Evolutionary conservation across 2,888 invertebrate genomes (phyloP), one percentile per base, ranked within the genome.

Genomic region (Nymphalis polychloros): DNA sequence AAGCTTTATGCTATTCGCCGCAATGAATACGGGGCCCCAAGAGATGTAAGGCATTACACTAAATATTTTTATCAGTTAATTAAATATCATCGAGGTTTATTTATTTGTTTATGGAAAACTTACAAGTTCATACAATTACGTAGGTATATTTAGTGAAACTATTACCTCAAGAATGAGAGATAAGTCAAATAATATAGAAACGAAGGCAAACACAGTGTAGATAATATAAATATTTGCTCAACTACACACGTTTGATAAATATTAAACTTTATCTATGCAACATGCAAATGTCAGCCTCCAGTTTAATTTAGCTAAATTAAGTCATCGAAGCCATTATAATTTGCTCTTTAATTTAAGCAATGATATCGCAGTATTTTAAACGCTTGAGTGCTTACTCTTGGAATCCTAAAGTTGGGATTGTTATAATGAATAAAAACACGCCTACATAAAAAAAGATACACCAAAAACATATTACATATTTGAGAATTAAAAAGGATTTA

Each of bases 181-280:
- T 53, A 53, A 55, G n/a, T 17, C n/a, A 50, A 50, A 50, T 50
- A 55, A 10, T 55, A 53, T 27, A 53, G 23, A 53, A 53, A 53
- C 27, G 31, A 27, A 31, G 27, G 31, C 16, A 53, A 27, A 53
- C 27, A 53, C 53, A 17, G 27, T 31, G 17, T 55, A 50, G 50
- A 20, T 50, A 31, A 31, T 8, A 17, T 55, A 55, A 55, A 55
- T 55, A 55, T 55, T 55, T 0, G 31, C n/a, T 17, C 17, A 55
- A 55, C 53, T 31, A 17, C 27, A 53, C 53, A 55, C 17, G 53
- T 31, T 55, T 31, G 17, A 31, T 55, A 55, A 55, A 55, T 55
- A 55, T 55, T 55, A n/a, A 55, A 27, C 13, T 31, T 55, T 23
- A 55, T 8, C 53, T 8, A 55, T 55, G 53, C 53, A 55, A 55